phyloP scores from a whole-genome alignment of 2,113 vertebrate species.

The Oxyura jamaicensis region DNA sequence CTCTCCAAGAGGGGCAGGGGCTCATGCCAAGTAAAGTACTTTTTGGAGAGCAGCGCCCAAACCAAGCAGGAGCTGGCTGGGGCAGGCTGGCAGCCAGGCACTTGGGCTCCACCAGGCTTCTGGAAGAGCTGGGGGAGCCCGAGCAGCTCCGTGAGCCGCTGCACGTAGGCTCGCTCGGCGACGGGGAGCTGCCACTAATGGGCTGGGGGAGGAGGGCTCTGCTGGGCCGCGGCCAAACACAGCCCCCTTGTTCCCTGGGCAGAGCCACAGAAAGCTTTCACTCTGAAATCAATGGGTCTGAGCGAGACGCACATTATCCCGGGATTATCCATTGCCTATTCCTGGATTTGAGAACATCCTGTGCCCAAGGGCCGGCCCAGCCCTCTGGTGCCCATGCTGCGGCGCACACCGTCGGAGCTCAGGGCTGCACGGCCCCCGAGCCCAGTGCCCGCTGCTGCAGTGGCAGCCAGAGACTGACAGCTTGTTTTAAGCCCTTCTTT shows the following conservation, averaged over 20 bases:
- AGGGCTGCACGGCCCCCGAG: neutral
- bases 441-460: neutral
- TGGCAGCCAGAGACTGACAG: neutral
- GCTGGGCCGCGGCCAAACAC: neutral
- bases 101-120: neutral
- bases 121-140: neutral
- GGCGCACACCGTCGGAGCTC: neutral
- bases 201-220: neutral
- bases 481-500: neutral
- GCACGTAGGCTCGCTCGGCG: neutral
- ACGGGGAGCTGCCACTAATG: neutral
- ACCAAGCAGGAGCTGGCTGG: neutral
- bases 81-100: neutral
- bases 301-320: constrained; percentile 37
- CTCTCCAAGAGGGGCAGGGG: neutral
- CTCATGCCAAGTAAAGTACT: neutral
- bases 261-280: constrained; percentile 41
- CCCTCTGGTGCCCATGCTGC: neutral
- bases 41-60: neutral
- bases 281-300: constrained; percentile 34
- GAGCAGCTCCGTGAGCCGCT: neutral
- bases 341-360: constrained; percentile 58
- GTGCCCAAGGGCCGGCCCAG: neutral
- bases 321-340: constrained; percentile 41
- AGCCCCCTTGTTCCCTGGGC: neutral